Evolutionary conservation across 2,888 invertebrate genomes (phyloP).

Genomic region (Shargacucullia verbasci): DNA sequence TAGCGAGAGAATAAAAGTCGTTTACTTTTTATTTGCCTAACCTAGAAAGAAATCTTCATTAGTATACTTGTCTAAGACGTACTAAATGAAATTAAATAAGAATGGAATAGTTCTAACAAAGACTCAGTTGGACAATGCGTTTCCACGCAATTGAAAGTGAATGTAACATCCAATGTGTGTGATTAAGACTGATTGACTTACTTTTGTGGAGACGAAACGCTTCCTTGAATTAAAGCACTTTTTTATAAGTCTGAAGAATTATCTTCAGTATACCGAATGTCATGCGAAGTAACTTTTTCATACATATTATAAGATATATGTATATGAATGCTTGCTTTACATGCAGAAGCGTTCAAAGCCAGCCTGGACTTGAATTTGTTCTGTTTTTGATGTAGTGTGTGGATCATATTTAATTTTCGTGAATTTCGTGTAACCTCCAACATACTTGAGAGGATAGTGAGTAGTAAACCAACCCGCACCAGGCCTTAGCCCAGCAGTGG

Average conservation of each 20-base stretch:
- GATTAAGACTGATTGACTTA: conserved; percentile 40
- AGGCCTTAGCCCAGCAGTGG: no score
- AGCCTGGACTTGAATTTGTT: no score
- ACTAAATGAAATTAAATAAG: conserved; percentile 17
- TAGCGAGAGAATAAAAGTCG: conserved; percentile 6
- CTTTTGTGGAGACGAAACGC: conserved; percentile 1
- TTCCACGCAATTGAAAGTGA: conserved; percentile 31
- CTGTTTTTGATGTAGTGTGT: no score
- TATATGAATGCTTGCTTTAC: no score
- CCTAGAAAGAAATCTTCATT: background rate
- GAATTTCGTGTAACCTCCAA: no score
- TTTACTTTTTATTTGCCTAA: conserved; percentile 13
- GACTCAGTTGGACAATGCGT: conserved; percentile 24
- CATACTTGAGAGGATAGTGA: no score
- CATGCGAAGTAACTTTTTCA: no score
- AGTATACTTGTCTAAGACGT: background rate
- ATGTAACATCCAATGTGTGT: conserved; percentile 22
- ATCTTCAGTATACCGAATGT: background rate
- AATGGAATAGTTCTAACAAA: conserved; percentile 19
- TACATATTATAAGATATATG: no score
- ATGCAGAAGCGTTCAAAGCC: no score
- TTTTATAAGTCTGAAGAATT: background rate
- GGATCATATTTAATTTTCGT: no score
- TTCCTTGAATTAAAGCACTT: conserved; percentile 2
- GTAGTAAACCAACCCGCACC: no score